Conservation (phyloP, 1,140 invertebrate genomes). For the Brachystomella parvula region DNA sequence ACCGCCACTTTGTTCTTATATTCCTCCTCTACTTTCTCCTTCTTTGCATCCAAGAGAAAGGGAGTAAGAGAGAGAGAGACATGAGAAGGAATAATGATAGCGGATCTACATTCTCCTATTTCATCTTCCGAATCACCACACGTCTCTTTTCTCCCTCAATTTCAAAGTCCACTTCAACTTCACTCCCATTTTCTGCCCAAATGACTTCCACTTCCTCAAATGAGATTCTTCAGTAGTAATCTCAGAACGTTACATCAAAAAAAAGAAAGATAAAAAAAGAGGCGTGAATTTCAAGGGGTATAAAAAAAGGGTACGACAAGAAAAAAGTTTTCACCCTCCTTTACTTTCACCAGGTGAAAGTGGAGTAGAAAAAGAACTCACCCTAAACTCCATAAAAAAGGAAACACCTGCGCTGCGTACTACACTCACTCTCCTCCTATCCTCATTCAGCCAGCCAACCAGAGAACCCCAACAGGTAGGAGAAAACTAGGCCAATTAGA, state of each 20-base stretch:
- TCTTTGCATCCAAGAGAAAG: background rate
- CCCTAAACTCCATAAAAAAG: background rate
- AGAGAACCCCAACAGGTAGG: background rate
- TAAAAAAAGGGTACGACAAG: too few species aligned
- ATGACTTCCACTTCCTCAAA: background rate
- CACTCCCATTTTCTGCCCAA: background rate
- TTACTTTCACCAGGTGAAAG: background rate
- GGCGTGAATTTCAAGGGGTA: too few species aligned
- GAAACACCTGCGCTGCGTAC: background rate
- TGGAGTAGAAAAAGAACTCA: too few species aligned
- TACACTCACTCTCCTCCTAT: too few species aligned
- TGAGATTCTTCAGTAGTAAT: background rate
- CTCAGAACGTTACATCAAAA: background rate
- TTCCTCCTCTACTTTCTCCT: constrained; percentile 1
- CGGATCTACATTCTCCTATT: constrained; percentile 35
- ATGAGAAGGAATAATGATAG: constrained; percentile 37
- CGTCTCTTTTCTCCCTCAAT: constrained; percentile 16
- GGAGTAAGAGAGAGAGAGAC: constrained; percentile 16
- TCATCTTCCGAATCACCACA: constrained; percentile 34
- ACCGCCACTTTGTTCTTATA: background rate
- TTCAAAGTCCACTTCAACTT: background rate
- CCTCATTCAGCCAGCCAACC: too few species aligned
- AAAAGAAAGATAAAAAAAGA: background rate
- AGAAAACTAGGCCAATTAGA: background rate
- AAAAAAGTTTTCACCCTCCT: background rate